These are phyloP conservation scores for Athene noctua DNA, from an alignment of 2,113 vertebrate species.

Conservation along the genomic window DNA sequence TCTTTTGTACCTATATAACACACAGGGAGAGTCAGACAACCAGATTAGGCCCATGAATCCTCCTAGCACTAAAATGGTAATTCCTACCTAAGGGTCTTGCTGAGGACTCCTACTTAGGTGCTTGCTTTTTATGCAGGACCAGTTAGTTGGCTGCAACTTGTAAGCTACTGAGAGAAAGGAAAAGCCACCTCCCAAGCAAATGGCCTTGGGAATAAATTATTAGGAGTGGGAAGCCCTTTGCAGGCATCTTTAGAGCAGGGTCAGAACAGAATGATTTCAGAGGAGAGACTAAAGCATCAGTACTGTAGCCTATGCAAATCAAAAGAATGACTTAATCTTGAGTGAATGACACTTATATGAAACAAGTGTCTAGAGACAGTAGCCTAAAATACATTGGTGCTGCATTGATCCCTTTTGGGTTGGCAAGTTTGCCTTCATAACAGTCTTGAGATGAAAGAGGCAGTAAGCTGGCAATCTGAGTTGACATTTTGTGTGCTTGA, in stretches of 20 bases:
- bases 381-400: conserved; percentile 1
- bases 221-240: not conserved
- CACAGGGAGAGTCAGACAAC: not conserved
- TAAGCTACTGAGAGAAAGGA: not conserved
- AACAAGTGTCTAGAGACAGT: not conserved
- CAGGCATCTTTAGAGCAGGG: not conserved
- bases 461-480: not conserved
- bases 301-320: not conserved
- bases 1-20: not conserved
- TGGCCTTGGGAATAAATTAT: not conserved
- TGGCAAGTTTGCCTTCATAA: not conserved
- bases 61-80: not conserved
- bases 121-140: not conserved
- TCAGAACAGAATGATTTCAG: not conserved
- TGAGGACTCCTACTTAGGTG: not conserved
- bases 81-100: not conserved
- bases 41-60: not conserved
- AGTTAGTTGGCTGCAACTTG: not conserved
- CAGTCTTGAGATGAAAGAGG: conserved; percentile 19
- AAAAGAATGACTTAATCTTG: not conserved
- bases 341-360: not conserved
- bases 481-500: not conserved
- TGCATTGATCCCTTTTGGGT: not conserved
- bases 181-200: not conserved
- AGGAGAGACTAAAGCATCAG: not conserved